Evolutionary conservation across 2,888 invertebrate species (phyloP).

Genomic region (Venusia cambrica): DNA sequence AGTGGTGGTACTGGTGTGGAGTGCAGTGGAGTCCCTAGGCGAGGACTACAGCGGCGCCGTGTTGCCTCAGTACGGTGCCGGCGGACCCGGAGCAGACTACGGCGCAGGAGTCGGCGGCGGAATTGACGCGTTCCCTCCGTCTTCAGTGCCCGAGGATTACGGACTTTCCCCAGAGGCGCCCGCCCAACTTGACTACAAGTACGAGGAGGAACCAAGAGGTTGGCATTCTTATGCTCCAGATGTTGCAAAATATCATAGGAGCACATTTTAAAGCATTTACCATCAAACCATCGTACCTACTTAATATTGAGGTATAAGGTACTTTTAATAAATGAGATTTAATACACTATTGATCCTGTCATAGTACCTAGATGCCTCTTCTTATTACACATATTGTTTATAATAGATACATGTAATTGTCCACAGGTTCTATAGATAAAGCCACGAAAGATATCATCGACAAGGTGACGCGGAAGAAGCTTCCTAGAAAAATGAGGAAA

Average conservation of each 20-base stretch:
- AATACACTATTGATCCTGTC: too few species aligned
- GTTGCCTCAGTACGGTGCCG: slow-evolving; percentile 58
- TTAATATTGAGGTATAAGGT: too few species aligned
- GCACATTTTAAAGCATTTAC: too few species aligned
- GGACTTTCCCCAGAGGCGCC: slow-evolving; percentile 52
- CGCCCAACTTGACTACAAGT: slow-evolving; percentile 58
- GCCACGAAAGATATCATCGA: slow-evolving; percentile 35
- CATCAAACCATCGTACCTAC: too few species aligned
- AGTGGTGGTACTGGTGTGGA: slow-evolving; percentile 42
- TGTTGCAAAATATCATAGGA: too few species aligned
- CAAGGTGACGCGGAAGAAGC: slow-evolving; percentile 39
- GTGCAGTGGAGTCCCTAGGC: slow-evolving; percentile 37
- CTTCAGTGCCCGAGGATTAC: slow-evolving; percentile 52
- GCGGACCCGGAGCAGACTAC: slow-evolving; percentile 40
- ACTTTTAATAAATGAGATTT: too few species aligned
- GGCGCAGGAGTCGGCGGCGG: slow-evolving; percentile 19
- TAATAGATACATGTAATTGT: neutral
- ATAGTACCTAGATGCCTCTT: too few species aligned
- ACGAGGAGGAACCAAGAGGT: slow-evolving; percentile 46
- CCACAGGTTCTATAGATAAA: slow-evolving; percentile 41
- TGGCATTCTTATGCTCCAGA: too few species aligned
- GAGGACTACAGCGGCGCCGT: slow-evolving; percentile 55
- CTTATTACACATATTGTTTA: too few species aligned
- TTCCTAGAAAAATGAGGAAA: slow-evolving; percentile 37
- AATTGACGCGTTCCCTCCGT: too few species aligned